phyloP scores from a whole-genome alignment of 2,113 vertebrate genomes.

The Laterallus jamaicensis region DNA sequence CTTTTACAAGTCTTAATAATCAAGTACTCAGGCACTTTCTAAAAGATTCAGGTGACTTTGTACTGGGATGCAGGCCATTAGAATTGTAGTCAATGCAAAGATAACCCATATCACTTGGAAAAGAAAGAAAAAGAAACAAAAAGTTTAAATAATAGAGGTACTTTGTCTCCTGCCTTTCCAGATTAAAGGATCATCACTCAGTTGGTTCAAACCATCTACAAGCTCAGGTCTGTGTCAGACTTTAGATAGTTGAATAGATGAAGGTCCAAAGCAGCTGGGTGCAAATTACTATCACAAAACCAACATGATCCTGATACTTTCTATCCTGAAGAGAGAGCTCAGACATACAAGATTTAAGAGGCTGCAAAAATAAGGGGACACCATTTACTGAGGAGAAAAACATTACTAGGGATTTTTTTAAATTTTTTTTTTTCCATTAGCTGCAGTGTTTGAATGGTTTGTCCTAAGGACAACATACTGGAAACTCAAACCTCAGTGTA shows the following conservation, averaged over 20 bases:
- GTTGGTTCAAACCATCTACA: background rate
- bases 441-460: background rate
- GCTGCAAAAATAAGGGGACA: background rate
- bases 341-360: background rate
- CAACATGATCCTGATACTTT: background rate
- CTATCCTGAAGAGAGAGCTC: background rate
- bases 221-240: background rate
- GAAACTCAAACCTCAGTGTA: background rate
- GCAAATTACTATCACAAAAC: background rate
- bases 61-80: background rate
- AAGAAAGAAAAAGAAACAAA: no score
- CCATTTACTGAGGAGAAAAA: background rate
- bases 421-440: background rate
- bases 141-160: background rate
- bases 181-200: background rate
- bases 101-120: background rate
- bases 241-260: background rate
- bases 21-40: background rate
- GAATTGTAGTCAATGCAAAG: background rate
- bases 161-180: background rate
- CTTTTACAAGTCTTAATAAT: background rate
- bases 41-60: background rate
- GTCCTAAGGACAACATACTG: background rate
- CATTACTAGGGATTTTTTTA: background rate
- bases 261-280: background rate